Base-by-base conservation (phyloP, 2,113 vertebrate genomes). In the Vulpes vulpes region DNA sequence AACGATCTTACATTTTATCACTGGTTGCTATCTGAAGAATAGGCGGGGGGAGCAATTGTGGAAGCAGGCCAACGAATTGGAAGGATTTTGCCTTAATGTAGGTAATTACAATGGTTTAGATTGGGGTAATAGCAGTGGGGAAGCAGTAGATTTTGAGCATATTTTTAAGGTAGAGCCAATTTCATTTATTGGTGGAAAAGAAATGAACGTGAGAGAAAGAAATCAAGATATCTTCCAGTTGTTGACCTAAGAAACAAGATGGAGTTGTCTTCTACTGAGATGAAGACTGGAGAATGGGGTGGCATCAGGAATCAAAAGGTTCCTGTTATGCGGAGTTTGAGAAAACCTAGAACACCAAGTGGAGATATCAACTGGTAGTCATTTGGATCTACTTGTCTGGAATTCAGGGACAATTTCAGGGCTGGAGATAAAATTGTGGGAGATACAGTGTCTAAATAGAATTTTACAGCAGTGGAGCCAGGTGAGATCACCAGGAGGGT, bases 241-340 rank as follows among this genome's bases (percentile, higher is more conserved):
- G 76, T 82, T 95, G 57, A 67, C 73, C 43, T 86, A 67, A 86
- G 22, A 95, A 93, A 93, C 22, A 30, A 51, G 53, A 49, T 14
- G 20, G 5, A 64, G 15, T 11, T 78, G 3, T 86, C 49, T 88
- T 83, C 25, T 60, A 78, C 25, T 51, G 23, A 89, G 12, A 35
- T 78, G 16, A 65, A 94, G 17, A 86, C 43, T 49, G 43, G 30
- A 27, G 15, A 53, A 1, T 49, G 7, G n/a, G 35, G 35, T 82
- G 27, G 87, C 32, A 51, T 17, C n/a, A 32, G 76, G 15, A 55
- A 79, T 53, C 27, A 32, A 53, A 55, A 53, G 64, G 64, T 67
- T 55, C 55, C 12, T 55, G 55, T 55, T 64, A 49, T 73, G 16
- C 43, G 71, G 78, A 64, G 5, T 96, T 94, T 64, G 78, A 92